phyloP scores from a whole-genome alignment of 1,140 invertebrate species.

The Adelges cooleyi region DNA sequence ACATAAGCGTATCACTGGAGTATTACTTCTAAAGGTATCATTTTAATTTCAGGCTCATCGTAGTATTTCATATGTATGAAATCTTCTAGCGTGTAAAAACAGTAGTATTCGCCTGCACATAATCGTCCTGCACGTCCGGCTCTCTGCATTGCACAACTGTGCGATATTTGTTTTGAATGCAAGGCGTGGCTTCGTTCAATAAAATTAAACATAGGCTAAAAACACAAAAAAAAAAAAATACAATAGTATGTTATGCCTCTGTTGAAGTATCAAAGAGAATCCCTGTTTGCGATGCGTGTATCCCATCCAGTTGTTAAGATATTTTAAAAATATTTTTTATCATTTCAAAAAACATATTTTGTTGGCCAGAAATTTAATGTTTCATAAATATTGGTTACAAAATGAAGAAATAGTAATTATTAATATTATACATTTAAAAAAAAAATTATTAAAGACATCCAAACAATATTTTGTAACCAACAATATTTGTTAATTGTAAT shows the following conservation, averaged over 20 bases:
- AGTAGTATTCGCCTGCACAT: conserved; percentile 63
- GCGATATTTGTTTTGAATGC: conserved; percentile 44
- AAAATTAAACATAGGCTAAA: conserved; percentile 42
- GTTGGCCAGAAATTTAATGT: too few species aligned
- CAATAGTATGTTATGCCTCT: too few species aligned
- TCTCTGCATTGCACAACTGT: conserved; percentile 52
- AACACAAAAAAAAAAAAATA: conserved; percentile 41
- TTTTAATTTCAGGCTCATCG: conserved; percentile 49
- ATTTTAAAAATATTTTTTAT: too few species aligned
- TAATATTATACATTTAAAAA: too few species aligned
- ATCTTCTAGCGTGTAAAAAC: conserved; percentile 49
- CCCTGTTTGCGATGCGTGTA: background rate
- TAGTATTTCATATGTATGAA: conserved; percentile 41
- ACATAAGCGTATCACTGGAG: too few species aligned
- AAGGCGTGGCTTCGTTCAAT: conserved; percentile 33
- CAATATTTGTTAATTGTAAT: too few species aligned
- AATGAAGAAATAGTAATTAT: background rate
- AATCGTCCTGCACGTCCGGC: conserved; percentile 57
- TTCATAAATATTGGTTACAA: too few species aligned
- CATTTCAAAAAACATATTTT: too few species aligned
- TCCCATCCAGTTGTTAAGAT: too few species aligned
- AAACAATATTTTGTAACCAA: too few species aligned
- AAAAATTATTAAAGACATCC: too few species aligned
- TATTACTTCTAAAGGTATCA: conserved; percentile 44
- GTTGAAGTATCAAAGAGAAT: conserved; percentile 17